phyloP scores from a whole-genome alignment of 2,797 vertebrate genomes.

The Mallotus villosus region DNA sequence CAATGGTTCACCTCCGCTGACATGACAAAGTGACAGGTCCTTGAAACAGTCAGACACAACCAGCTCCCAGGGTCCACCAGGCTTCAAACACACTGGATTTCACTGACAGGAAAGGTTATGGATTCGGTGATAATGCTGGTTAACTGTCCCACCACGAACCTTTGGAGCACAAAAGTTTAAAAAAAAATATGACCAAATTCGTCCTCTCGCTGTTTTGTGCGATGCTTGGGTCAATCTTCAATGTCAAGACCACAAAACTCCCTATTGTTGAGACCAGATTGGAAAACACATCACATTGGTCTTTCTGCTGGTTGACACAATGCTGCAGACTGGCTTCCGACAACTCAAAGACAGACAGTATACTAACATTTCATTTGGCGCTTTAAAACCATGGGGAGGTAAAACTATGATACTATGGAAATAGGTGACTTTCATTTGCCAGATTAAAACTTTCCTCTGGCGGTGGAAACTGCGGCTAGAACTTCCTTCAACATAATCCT shows the following conservation, averaged over 20 bases:
- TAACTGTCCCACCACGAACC: neutral
- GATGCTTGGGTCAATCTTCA: neutral
- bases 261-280: constrained; percentile 5
- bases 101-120: too few relatives aligned
- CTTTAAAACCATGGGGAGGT: neutral
- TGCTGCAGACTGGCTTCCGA: neutral
- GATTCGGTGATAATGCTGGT: neutral
- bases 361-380: neutral
- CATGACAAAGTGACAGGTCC: constrained; percentile 34
- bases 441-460: constrained; percentile 10
- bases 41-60: constrained; percentile 14
- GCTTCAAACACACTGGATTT: too few relatives aligned
- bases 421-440: constrained; percentile 1
- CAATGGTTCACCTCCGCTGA: constrained; percentile 32
- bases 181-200: neutral
- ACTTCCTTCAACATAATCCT: constrained; percentile 2
- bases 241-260: neutral
- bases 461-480: constrained; percentile 2
- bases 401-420: neutral
- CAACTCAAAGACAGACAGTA: neutral
- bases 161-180: neutral
- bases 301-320: constrained; percentile 24
- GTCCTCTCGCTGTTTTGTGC: constrained; percentile 2
- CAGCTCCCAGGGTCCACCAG: neutral
- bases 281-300: neutral